Evolutionary conservation across 2,888 invertebrate genomes (phyloP).

Genomic region (Liposcelis brunnea): DNA sequence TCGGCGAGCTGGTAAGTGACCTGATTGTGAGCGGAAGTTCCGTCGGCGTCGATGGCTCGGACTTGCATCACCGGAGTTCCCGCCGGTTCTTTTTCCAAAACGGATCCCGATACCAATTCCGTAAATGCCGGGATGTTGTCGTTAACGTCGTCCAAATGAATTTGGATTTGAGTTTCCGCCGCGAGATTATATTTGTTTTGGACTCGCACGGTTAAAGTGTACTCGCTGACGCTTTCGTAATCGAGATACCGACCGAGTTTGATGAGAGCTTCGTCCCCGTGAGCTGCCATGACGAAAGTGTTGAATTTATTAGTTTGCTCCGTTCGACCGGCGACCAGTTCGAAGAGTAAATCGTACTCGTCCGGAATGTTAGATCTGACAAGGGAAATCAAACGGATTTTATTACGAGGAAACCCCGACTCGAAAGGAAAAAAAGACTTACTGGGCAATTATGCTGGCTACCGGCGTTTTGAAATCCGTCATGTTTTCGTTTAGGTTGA

Average conservation of each 20-base stretch:
- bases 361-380: slow-evolving; percentile 61
- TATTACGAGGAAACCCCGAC: neutral
- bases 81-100: slow-evolving; percentile 65
- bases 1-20: slow-evolving; percentile 59
- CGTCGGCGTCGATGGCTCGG: slow-evolving; percentile 71
- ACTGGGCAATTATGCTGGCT: slow-evolving; percentile 50
- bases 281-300: slow-evolving; percentile 44
- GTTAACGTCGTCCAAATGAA: slow-evolving; percentile 73
- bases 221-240: slow-evolving; percentile 70
- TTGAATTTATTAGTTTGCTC: slow-evolving; percentile 71
- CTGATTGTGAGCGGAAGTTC: slow-evolving; percentile 64
- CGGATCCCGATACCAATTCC: slow-evolving; percentile 62
- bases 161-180: slow-evolving; percentile 58
- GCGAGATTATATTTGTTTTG: slow-evolving; percentile 65
- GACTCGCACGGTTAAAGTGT: slow-evolving; percentile 65
- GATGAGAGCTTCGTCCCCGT: slow-evolving; percentile 52
- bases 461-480: slow-evolving; percentile 51
- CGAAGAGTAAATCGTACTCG: slow-evolving; percentile 46
- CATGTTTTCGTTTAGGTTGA: slow-evolving; percentile 49
- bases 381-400: neutral
- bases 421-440: slow-evolving; percentile 26
- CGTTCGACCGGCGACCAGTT: slow-evolving; percentile 63
- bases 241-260: slow-evolving; percentile 61
- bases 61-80: slow-evolving; percentile 79
- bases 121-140: slow-evolving; percentile 79